A percentile compares a stretch with the other conserved stretches of the same genome.
Conservation (phyloP, 2,888 invertebrate genomes). For the Corythucha ciliata region DNA sequence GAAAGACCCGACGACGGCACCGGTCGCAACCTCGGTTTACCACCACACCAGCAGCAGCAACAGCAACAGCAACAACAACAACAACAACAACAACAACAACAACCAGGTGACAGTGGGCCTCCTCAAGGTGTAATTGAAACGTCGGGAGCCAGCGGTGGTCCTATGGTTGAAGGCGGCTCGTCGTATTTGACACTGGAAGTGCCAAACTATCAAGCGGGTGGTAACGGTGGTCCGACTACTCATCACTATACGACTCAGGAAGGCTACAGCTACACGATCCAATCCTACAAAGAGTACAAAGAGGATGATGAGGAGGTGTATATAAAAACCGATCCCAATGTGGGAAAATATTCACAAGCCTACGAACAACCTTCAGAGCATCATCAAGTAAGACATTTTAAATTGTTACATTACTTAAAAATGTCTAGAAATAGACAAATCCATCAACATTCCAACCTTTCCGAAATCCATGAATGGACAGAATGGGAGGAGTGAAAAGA, state of each 20-base stretch:
- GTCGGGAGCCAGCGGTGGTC: background rate
- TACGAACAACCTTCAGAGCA: background rate
- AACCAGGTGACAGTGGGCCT: too few relatives aligned
- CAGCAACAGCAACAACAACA: too few relatives aligned
- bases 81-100: too few relatives aligned
- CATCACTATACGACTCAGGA: conserved; percentile 15
- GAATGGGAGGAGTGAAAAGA: too few relatives aligned
- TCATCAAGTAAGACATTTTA: too few relatives aligned
- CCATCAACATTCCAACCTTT: too few relatives aligned
- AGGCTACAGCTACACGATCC: conserved; percentile 10
- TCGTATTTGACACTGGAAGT: conserved; percentile 24
- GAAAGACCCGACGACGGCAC: conserved; percentile 27
- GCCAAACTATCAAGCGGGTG: background rate
- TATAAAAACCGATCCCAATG: conserved; percentile 22
- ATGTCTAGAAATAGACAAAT: too few relatives aligned
- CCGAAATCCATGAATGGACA: too few relatives aligned
- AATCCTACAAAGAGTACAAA: conserved; percentile 15
- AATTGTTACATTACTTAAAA: too few relatives aligned
- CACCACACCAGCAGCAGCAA: too few relatives aligned
- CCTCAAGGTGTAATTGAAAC: too few relatives aligned
- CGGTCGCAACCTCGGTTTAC: background rate
- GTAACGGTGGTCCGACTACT: background rate
- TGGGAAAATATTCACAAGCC: conserved; percentile 16
- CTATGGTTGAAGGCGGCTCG: background rate
- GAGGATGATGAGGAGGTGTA: conserved; percentile 22